Base-by-base conservation (phyloP, 2,113 vertebrate species). In the Mormyrus iriodes region DNA sequence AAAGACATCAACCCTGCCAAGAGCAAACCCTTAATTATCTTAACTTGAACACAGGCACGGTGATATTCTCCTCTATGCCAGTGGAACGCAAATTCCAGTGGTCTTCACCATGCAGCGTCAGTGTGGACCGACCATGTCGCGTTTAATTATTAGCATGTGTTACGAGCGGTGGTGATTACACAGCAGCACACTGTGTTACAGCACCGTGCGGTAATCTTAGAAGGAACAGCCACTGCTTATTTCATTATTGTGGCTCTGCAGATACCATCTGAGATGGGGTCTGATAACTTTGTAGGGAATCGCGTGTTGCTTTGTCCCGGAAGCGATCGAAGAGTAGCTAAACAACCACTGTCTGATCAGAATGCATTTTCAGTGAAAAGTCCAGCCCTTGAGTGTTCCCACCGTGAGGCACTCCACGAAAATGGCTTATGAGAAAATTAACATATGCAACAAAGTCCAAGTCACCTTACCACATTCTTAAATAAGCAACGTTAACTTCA, bases 21-120 rank as follows among this genome's bases (percentile, higher is more conserved):
- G 7, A 85, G 88, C 88, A 90, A 88, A 89, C 88, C 89, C 92
- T 94, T 94, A 94, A 95, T 94, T 92, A 93, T 91, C 88, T 91
- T 90, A 92, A 91, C 93, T 91, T 65, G 89, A 85, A 91, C 13
- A 53, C 27, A 19, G n/a, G 82, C 82, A 39, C 15, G 19, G 27
- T 27, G n/a, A 13, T 51, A 13, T 53, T 53, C 49, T 53, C 85
- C 31, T 31, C 85, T 15, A 17, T 1, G 13, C 21, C 44, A 48
- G 44, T 21, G 5, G 12, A 86, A 53, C 3, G 15, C 85, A 39
- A 49, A 39, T 85, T 85, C 46, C 9, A 1, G 82, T n/a, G 46
- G 7, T 31, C 51, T 31, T 86, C 27, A 1, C 51, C 42, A 51
- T 53, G 51, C 49, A 13, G 35, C 4, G 2, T 17, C 31, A 3